These are phyloP conservation scores for Empidonax traillii DNA, from an alignment of 2,113 vertebrate species.

Conservation along the genomic window DNA sequence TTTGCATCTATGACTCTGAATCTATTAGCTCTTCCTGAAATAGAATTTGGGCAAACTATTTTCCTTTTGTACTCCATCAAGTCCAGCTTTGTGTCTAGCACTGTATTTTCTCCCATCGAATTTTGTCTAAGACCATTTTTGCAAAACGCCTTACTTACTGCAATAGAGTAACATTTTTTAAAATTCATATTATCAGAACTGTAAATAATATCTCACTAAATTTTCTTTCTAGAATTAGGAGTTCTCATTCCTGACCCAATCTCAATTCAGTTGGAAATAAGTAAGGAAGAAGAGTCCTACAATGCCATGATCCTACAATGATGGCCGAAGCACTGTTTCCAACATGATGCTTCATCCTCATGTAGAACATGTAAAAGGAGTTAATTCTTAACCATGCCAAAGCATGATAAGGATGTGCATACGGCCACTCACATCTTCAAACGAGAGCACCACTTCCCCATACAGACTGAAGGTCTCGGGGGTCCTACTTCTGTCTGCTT, in stretches of 20 bases:
- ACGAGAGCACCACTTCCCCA: not conserved
- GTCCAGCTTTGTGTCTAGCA: not conserved
- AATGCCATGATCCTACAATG: not conserved
- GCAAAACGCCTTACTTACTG: not conserved
- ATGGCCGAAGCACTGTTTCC: not conserved
- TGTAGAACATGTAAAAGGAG: not conserved
- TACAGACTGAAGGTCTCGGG: not conserved
- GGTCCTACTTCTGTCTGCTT: constrained; percentile 1
- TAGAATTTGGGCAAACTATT: not conserved
- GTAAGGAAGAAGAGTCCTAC: not conserved
- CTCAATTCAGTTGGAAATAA: not conserved
- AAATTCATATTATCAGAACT: not conserved
- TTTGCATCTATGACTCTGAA: not conserved
- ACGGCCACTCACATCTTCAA: not conserved
- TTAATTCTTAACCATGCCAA: not conserved
- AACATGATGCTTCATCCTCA: not conserved
- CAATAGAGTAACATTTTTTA: not conserved
- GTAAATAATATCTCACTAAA: not conserved
- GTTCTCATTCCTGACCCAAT: not conserved
- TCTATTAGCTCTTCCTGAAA: not conserved
- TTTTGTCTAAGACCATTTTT: not conserved
- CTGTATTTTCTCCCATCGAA: not conserved
- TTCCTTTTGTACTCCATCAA: not conserved
- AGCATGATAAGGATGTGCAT: not conserved
- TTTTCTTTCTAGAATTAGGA: not conserved